A percentile compares a stretch with the other conserved stretches of the same genome.
Evolutionary conservation across 2,888 invertebrate species (phyloP).

Genomic region (Zonitis immaculata): DNA sequence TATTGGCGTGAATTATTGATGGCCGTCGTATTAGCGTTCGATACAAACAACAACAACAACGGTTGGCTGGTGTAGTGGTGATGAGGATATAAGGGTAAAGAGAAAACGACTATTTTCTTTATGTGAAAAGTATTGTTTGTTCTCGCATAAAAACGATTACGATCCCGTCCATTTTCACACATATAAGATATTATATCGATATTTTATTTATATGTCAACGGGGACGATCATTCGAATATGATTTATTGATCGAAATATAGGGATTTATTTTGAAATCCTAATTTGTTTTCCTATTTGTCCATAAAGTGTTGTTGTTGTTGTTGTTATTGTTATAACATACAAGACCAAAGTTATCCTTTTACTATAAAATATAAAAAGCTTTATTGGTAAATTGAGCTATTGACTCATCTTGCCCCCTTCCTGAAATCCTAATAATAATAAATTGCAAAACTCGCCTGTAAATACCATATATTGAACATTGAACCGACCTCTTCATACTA

Average conservation of each 20-base stretch:
- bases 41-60: slow-evolving; percentile 10
- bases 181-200: slow-evolving; percentile 20
- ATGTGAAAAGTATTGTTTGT: slow-evolving; percentile 24
- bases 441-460: neutral
- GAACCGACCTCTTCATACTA: neutral
- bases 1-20: slow-evolving; percentile 28
- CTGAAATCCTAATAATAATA: slow-evolving; percentile 1
- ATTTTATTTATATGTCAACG: slow-evolving; percentile 14
- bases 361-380: neutral
- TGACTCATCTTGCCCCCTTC: neutral
- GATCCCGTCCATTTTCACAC: slow-evolving; percentile 16
- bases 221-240: slow-evolving; percentile 10
- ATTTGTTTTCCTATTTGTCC: slow-evolving; percentile 3
- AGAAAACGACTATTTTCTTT: slow-evolving; percentile 20
- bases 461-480: neutral
- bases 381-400: neutral
- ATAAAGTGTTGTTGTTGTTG: too few relatives aligned
- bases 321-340: too few relatives aligned
- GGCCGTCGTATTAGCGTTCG: slow-evolving; percentile 19
- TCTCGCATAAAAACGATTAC: slow-evolving; percentile 24
- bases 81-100: too few relatives aligned
- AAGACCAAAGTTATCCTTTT: neutral
- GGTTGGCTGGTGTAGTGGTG: slow-evolving; percentile 8
- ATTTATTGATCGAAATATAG: slow-evolving; percentile 13
- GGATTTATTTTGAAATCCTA: slow-evolving; percentile 7